phyloP scores from a whole-genome alignment of 2,888 invertebrate genomes.

The Elmis aenea region DNA sequence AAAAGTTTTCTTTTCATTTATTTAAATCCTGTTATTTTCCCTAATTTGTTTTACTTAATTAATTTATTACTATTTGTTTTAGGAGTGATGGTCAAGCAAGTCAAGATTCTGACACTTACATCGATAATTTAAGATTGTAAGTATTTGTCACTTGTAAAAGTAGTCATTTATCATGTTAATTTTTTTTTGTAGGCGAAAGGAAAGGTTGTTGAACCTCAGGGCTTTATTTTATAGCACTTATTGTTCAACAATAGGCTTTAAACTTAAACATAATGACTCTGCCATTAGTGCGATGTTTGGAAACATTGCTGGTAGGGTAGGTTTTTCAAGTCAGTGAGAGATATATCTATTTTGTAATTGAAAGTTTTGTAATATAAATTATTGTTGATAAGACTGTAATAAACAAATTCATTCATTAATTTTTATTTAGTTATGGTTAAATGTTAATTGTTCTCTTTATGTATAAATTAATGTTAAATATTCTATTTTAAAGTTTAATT shows the following conservation, averaged over 20 bases:
- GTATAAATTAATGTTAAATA: too few relatives aligned
- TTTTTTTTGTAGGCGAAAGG: constrained; percentile 42
- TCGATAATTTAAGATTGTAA: constrained; percentile 36
- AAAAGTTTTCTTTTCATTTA: too few relatives aligned
- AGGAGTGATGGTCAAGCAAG: constrained; percentile 41
- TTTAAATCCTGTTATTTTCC: too few relatives aligned
- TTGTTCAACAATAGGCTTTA: constrained; percentile 51
- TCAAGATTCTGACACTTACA: constrained; percentile 46
- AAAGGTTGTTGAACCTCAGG: constrained; percentile 52
- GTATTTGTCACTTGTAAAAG: neutral
- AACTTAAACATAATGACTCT: constrained; percentile 50
- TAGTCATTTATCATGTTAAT: constrained; percentile 3
- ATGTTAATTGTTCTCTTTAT: too few relatives aligned
- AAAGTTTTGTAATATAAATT: too few relatives aligned
- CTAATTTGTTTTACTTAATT: too few relatives aligned
- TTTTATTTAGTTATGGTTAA: too few relatives aligned
- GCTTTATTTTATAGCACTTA: constrained; percentile 55
- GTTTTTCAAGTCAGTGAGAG: too few relatives aligned
- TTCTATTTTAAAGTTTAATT: too few relatives aligned
- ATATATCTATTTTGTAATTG: too few relatives aligned
- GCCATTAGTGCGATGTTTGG: constrained; percentile 51
- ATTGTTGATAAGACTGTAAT: too few relatives aligned
- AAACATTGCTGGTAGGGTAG: constrained; percentile 57
- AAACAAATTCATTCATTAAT: too few relatives aligned
- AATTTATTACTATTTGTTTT: constrained; percentile 4